Percentiles rank a stretch among this genome's conserved stretches.
Evolutionary conservation across 2,113 vertebrate species (phyloP).

Genomic region (Dicrurus megarhynchus): DNA sequence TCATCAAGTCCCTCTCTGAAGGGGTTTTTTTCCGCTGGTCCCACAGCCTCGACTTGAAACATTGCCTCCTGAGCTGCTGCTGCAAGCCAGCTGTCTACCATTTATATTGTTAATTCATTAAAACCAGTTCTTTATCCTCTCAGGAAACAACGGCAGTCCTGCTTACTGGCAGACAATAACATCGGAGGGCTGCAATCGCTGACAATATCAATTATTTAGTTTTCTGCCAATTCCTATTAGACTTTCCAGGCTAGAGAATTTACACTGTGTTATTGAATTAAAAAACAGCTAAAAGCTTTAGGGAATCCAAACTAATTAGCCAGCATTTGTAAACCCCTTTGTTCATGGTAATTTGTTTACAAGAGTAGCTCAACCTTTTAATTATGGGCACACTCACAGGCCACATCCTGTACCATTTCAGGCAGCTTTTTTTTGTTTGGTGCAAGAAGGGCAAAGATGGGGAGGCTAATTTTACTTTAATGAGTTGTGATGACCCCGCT

Average conservation of each 20-base stretch:
- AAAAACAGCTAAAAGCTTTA: conserved; percentile 78
- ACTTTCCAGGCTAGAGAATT: conserved; percentile 75
- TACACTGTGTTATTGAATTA: conserved; percentile 81
- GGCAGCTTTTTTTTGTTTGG: background rate
- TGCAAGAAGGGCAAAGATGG: conserved; percentile 8
- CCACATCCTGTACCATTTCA: conserved; percentile 46
- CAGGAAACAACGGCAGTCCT: conserved; percentile 73
- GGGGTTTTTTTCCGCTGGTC: background rate
- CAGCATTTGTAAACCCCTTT: conserved; percentile 80
- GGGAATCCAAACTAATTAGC: conserved; percentile 83
- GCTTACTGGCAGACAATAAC: conserved; percentile 70
- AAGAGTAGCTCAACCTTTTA: conserved; percentile 83
- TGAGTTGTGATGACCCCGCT: conserved; percentile 9
- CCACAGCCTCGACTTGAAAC: background rate
- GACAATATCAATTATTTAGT: conserved; percentile 80
- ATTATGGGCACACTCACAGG: conserved; percentile 76
- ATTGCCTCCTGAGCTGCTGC: conserved; percentile 38
- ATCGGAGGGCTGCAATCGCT: conserved; percentile 57
- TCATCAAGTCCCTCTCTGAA: background rate
- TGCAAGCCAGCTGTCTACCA: conserved; percentile 71
- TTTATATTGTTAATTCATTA: conserved; percentile 79
- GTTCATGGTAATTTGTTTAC: conserved; percentile 87
- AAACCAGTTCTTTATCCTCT: conserved; percentile 73
- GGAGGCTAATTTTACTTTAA: conserved; percentile 59
- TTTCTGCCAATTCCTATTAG: conserved; percentile 83